Evolutionary conservation across 2,113 vertebrate species (phyloP).

Genomic region (Lophotis ruficrista): DNA sequence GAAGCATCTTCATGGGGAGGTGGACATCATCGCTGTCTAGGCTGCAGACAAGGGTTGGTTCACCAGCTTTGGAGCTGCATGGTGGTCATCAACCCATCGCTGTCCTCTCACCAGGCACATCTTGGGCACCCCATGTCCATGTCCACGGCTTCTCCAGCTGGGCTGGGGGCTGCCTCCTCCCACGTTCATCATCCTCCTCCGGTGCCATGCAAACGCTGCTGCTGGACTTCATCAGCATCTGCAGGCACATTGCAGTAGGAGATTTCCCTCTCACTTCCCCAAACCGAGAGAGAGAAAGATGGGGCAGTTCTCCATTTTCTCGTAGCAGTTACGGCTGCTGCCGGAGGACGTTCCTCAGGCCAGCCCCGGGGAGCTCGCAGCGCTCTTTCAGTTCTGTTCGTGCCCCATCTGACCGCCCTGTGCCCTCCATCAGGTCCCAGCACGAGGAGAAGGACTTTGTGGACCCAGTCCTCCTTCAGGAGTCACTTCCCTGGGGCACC

Average conservation of each 20-base stretch:
- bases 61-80: background rate
- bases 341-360: background rate
- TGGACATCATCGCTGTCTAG: background rate
- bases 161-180: background rate
- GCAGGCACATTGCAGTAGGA: background rate
- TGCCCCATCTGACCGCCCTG: background rate
- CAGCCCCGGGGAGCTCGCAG: background rate
- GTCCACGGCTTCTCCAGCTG: rapidly evolving
- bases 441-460: rapidly evolving
- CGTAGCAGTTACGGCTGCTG: background rate
- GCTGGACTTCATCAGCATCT: background rate
- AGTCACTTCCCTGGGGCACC: background rate
- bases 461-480: background rate
- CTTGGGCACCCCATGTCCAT: background rate
- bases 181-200: background rate
- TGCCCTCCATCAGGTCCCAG: background rate
- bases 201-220: background rate
- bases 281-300: background rate
- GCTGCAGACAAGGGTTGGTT: background rate
- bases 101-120: rapidly evolving
- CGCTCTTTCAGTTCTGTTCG: constrained; percentile 1
- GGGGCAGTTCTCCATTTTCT: constrained; percentile 26
- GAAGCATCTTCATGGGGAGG: background rate
- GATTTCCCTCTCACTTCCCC: constrained; percentile 39
- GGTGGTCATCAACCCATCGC: rapidly evolving